phyloP scores from a whole-genome alignment of 2,888 invertebrate species.

The Aelia acuminata region DNA sequence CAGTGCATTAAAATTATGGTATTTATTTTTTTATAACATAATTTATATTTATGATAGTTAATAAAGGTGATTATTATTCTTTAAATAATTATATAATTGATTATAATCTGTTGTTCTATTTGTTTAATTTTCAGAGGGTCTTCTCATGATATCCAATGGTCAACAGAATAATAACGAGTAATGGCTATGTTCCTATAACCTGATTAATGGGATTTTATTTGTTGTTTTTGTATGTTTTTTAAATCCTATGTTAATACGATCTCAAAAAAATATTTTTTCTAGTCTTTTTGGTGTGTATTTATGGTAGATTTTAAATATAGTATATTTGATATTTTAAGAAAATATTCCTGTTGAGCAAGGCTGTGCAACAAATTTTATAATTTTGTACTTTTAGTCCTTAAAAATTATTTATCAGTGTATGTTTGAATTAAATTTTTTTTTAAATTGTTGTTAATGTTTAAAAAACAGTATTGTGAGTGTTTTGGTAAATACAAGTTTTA shows the following conservation, averaged over 20 bases:
- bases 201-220: slow-evolving; percentile 16
- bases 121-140: neutral
- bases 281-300: neutral
- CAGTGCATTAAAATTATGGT: too few species aligned
- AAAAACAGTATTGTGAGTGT: neutral
- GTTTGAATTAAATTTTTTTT: neutral
- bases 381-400: slow-evolving; percentile 30
- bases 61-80: too few species aligned
- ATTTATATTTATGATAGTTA: too few species aligned
- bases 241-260: neutral
- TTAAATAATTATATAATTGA: too few species aligned
- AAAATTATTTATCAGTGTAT: neutral
- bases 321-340: slow-evolving; percentile 30
- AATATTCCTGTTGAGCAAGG: slow-evolving; percentile 35
- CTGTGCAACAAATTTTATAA: slow-evolving; percentile 37
- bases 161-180: slow-evolving; percentile 3
- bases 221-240: neutral
- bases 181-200: neutral
- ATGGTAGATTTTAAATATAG: neutral
- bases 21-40: too few species aligned
- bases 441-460: neutral
- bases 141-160: slow-evolving; percentile 35
- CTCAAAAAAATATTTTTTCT: slow-evolving; percentile 44
- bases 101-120: neutral
- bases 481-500: neutral